phyloP scores from a whole-genome alignment of 2,797 vertebrate species.

The Hipposideros larvatus region DNA sequence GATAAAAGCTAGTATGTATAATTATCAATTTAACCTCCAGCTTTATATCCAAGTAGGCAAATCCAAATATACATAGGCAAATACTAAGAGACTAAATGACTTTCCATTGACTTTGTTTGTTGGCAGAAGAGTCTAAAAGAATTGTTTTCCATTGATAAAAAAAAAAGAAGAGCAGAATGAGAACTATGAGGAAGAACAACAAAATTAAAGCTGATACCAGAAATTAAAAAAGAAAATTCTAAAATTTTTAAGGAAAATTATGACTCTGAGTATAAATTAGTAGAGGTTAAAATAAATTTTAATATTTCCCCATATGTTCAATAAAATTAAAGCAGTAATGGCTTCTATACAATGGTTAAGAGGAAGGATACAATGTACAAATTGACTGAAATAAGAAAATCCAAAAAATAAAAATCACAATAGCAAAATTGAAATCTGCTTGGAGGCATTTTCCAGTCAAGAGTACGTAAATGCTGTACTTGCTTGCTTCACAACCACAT shows the following conservation, averaged over 20 bases:
- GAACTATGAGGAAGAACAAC: neutral
- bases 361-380: neutral
- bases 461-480: no score
- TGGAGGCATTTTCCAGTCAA: neutral
- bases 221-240: neutral
- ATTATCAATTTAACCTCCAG: neutral
- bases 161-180: neutral
- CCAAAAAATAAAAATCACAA: neutral
- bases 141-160: neutral
- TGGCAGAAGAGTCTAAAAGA: neutral
- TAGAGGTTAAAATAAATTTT: neutral
- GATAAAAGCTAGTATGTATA: neutral
- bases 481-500: no score
- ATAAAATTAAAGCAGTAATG: neutral
- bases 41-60: neutral
- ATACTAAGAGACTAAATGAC: neutral
- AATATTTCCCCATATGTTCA: neutral
- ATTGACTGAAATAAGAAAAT: neutral
- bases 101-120: neutral
- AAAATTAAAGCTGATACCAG: neutral
- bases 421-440: neutral
- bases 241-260: neutral
- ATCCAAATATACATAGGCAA: neutral
- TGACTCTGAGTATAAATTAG: neutral
- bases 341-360: neutral